A percentile compares a stretch with the other conserved stretches of the same genome.
These are phyloP conservation scores for Micromesistius poutassou DNA, from an alignment of 2,797 vertebrate genomes.

Conservation along the genomic window DNA sequence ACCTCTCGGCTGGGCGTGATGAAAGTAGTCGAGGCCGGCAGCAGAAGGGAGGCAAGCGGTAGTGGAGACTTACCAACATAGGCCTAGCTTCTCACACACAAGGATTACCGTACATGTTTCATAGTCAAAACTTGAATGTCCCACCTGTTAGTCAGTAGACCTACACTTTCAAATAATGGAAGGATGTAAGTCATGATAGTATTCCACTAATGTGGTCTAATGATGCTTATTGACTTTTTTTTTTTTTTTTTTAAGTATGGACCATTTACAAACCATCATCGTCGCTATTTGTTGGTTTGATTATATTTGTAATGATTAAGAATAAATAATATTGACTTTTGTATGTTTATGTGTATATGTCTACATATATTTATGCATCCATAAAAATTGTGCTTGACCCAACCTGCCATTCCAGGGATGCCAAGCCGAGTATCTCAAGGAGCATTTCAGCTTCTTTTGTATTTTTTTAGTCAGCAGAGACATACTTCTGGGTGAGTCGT, in stretches of 20 bases:
- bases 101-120: too few species aligned
- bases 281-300: neutral
- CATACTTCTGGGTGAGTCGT: constrained; percentile 32
- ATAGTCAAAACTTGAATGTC: neutral
- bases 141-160: neutral
- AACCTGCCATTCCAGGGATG: constrained; percentile 1
- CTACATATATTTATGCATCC: neutral
- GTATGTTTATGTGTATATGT: neutral
- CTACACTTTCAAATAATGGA: neutral
- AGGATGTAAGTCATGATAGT: neutral
- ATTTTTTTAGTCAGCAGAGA: constrained; percentile 35
- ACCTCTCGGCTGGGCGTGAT: constrained; percentile 61
- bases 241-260: too few species aligned
- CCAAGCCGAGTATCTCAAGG: constrained; percentile 14
- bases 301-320: neutral
- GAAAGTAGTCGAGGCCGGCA: constrained; percentile 54
- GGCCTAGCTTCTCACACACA: neutral
- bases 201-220: neutral
- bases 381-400: neutral
- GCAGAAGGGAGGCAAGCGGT: neutral
- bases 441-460: constrained; percentile 20
- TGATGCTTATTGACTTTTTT: neutral
- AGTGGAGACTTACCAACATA: neutral
- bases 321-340: neutral
- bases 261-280: neutral